Base-by-base conservation (phyloP, 2,113 vertebrate genomes). In the Parotia lawesii region DNA sequence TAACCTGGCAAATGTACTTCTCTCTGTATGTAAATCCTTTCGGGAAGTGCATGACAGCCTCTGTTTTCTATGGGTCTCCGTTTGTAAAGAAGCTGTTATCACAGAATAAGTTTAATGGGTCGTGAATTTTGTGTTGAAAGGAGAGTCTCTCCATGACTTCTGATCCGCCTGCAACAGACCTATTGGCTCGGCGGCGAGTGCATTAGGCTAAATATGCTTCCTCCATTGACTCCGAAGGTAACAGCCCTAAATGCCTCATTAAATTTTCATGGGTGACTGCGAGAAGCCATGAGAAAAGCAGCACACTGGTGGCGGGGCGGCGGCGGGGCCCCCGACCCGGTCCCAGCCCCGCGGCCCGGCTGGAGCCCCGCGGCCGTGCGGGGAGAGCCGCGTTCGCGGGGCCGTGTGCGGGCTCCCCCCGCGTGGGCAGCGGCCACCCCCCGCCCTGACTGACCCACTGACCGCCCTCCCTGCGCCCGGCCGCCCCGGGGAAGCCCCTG, bases 161-260 rank as follows among this genome's bases (percentile, higher is more conserved):
- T 96, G 95, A 70, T 96, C 94, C 87, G 97, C 95, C 95, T 92
- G 95, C 92, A 77, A 72, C 48, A 81, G 97, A 97, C 96, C 97
- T 89, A 96, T 69, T 91, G 97, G 92, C 96, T 97, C 90, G 77
- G 94, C 95, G 75, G 97, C 96, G 69, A 97, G 95, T 96, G 93
- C 97, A 97, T 98, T 97, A 97, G 97, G 94, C 97, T 97, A 96
- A 97, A 97, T 96, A 97, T 50, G 97, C 97, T 97, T 94, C 97
- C 97, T 96, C 97, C 97, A 97, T 97, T 98, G 97, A 96, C 97
- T 98, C 95, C 38, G 89, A 84, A 97, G 95, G 97, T 97, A 98
- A 97, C 97, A 96, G 95, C 92, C 95, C 94, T 97, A 97, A 97
- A 98, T 96, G 97, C 96, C 96, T 98, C 98, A 98, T 98, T 98